Evolutionary conservation across 2,888 invertebrate species (phyloP), one percentile per base, ranked within the genome.

Genomic region (Zonitis immaculata): DNA sequence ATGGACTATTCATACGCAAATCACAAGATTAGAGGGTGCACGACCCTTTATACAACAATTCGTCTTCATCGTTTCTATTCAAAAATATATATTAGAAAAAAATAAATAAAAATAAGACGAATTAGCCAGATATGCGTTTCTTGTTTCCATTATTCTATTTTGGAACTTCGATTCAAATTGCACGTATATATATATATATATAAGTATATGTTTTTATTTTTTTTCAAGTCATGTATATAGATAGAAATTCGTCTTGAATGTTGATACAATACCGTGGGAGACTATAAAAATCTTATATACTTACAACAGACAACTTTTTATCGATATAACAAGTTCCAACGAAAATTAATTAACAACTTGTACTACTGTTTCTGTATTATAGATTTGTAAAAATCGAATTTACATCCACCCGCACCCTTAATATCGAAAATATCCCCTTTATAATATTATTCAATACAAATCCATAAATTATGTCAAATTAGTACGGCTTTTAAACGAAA

Each of bases 1-100:
- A 51, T 56, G 60, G 56, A 58, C 62, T 57, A 72, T 75, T 75
- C 75, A 75, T 74, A 75, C 74, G 75, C 75, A 75, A 75, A 75
- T 74, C 66, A 65, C 60, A 54, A 68, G 72, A 72, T 71, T 72
- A 73, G 67, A 62, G 59, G 61, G 56, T 57, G 57, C 60, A 47
- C 52, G 47, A 47, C 49, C 52, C 56, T 14, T 43, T n/a, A 6
- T 32, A 32, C 35, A 35, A 16, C 9, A 8, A 3, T 35, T 16
- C 16, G 16, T 35, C 35, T 18, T 35, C 35, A 35, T 16, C 35
- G 5, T 35, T 16, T n/a, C n/a, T n/a, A n/a, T n/a, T n/a, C n/a
- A n/a, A n/a, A n/a, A n/a, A n/a, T n/a, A n/a, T n/a, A n/a, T n/a
- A n/a, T n/a, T n/a, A n/a, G n/a, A n/a, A n/a, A n/a, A n/a, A n/a